Conservation (phyloP, 1,140 invertebrate genomes). For the Aphidius ervi region DNA sequence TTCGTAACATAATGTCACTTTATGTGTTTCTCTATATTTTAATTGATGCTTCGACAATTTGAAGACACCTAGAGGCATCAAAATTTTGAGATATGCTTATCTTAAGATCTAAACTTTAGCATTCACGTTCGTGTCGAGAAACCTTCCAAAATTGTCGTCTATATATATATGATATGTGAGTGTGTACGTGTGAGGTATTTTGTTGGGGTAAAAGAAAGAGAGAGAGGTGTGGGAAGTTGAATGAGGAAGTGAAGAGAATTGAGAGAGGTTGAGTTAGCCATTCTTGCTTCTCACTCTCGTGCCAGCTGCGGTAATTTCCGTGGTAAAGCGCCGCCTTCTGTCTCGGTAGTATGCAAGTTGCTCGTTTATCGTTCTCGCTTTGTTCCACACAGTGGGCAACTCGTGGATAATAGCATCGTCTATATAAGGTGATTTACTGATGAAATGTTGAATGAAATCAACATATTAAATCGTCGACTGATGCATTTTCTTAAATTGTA, state of each 20-base stretch:
- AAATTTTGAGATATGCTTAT: not conserved
- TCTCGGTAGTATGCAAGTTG: constrained; percentile 28
- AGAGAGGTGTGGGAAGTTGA: not conserved
- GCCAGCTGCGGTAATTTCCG: constrained; percentile 31
- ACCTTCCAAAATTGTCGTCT: too few species aligned
- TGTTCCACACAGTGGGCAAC: constrained; percentile 25
- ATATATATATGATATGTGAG: not conserved
- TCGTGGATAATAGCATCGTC: constrained; percentile 26
- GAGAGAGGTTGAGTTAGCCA: not conserved
- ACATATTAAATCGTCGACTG: too few species aligned
- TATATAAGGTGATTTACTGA: constrained; percentile 27
- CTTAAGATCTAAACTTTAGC: too few species aligned
- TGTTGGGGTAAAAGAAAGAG: not conserved
- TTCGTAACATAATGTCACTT: too few species aligned
- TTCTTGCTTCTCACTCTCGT: constrained; percentile 13
- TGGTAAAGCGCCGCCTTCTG: constrained; percentile 30
- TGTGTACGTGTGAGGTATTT: not conserved
- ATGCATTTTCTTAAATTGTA: too few species aligned
- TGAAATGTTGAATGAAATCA: constrained; percentile 19
- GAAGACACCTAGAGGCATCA: not conserved
- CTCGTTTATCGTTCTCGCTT: constrained; percentile 35
- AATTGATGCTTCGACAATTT: too few species aligned
- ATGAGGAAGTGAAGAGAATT: constrained; percentile 1
- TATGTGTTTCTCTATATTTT: too few species aligned
- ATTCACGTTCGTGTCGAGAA: too few species aligned